phyloP scores from a whole-genome alignment of 2,888 invertebrate genomes.

The Thymelicus sylvestris region DNA sequence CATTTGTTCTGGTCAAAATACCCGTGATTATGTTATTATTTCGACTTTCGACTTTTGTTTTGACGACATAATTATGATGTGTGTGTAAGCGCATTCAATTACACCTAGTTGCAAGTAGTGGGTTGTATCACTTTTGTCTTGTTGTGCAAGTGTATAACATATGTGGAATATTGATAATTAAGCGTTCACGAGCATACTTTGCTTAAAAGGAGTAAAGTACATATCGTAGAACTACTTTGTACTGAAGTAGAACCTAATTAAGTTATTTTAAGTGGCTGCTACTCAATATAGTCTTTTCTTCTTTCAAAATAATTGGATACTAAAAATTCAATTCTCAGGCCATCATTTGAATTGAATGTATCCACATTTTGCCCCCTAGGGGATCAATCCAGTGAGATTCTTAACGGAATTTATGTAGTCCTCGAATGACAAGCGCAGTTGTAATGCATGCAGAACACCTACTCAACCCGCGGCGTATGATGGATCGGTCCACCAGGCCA shows the following conservation, averaged over 20 bases:
- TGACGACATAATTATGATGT: conserved; percentile 46
- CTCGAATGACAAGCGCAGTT: conserved; percentile 36
- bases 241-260: background rate
- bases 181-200: background rate
- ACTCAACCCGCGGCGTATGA: conserved; percentile 31
- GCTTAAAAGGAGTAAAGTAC: background rate
- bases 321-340: conserved; percentile 21
- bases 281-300: conserved; percentile 3
- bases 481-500: conserved; percentile 27
- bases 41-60: conserved; percentile 45
- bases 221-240: too few relatives aligned
- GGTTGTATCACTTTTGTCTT: background rate
- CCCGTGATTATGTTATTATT: conserved; percentile 47
- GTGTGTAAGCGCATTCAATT: conserved; percentile 35
- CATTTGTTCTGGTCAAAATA: conserved; percentile 45
- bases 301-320: conserved; percentile 14
- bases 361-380: conserved; percentile 34
- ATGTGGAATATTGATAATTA: too few relatives aligned
- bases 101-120: conserved; percentile 1
- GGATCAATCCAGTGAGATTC: conserved; percentile 34
- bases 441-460: conserved; percentile 35
- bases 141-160: too few relatives aligned
- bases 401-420: conserved; percentile 35
- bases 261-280: background rate
- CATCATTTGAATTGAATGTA: conserved; percentile 36